These are phyloP conservation scores for Strigops habroptila DNA, from an alignment of 2,113 vertebrate genomes.

Conservation along the genomic window DNA sequence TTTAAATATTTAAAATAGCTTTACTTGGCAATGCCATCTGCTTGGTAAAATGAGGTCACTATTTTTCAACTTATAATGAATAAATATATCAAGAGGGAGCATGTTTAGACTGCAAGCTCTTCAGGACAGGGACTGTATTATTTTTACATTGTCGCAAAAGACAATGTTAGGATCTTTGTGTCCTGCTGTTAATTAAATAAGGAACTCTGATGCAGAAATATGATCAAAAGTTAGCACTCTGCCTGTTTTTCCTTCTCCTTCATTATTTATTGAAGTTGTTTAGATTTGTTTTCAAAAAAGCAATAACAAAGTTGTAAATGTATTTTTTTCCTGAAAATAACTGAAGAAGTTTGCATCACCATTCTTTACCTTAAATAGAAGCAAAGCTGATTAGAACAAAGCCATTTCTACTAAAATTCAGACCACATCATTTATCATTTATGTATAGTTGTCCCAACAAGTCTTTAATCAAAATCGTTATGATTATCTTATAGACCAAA, in stretches of 20 bases:
- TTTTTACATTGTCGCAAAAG: neutral
- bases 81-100: neutral
- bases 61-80: neutral
- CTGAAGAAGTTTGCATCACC: neutral
- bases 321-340: neutral
- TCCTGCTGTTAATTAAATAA: neutral
- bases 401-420: neutral
- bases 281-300: neutral
- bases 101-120: neutral
- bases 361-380: neutral
- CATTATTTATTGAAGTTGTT: neutral
- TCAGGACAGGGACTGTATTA: neutral
- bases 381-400: neutral
- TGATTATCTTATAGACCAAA: neutral
- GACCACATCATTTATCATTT: neutral
- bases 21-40: neutral
- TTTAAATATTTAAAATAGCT: neutral
- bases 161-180: neutral
- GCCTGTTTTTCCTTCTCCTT: neutral
- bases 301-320: neutral
- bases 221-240: neutral
- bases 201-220: neutral
- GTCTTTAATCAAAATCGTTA: neutral
- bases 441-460: neutral
- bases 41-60: neutral